Base-by-base conservation (phyloP, 2,888 invertebrate species). In the Phaonia tiefii region DNA sequence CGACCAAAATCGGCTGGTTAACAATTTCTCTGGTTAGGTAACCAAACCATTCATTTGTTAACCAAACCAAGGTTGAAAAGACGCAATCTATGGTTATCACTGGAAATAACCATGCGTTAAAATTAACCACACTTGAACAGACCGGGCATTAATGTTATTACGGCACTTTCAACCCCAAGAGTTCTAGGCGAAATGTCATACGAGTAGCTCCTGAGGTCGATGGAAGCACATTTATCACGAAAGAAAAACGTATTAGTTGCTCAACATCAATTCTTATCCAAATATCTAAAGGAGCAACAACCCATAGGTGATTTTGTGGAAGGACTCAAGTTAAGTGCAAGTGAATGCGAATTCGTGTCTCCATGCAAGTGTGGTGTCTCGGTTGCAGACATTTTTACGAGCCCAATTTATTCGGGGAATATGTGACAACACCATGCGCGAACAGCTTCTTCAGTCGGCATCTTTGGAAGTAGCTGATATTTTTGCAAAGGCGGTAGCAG, bases 211-310 rank as follows among this genome's bases (percentile, higher is more conserved):
- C 13, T 75, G 1, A 11, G 20, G 11, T 7, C 58, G n/a, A 15
- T 70, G 4, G 58, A 67, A 77, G 56, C n/a, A 26, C 58, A 77
- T 66, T 67, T 77, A 15, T 44, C 72, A 2, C n/a, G n/a, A n/a
- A n/a, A n/a, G n/a, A n/a, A n/a, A n/a, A n/a, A n/a, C n/a, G n/a
- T n/a, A n/a, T n/a, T 79, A 42, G 75, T 72, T 31, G 79, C 74
- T n/a, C 74, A 74, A 44, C 65, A 79, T 54, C 63, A 79, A 70
- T 74, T 74, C 42, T 60, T 79, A 25, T 71, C 63, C 10, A 76
- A 54, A 15, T 71, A 58, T 65, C n/a, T n/a, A n/a, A n/a, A n/a
- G n/a, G n/a, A n/a, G n/a, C n/a, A n/a, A n/a, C n/a, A n/a, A n/a
- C n/a, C 71, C 5, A 63, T 71, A 46, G 63, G 54, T 13, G 71